Evolutionary conservation across 2,888 invertebrate species (phyloP).

Genomic region (Tipula helvola): DNA sequence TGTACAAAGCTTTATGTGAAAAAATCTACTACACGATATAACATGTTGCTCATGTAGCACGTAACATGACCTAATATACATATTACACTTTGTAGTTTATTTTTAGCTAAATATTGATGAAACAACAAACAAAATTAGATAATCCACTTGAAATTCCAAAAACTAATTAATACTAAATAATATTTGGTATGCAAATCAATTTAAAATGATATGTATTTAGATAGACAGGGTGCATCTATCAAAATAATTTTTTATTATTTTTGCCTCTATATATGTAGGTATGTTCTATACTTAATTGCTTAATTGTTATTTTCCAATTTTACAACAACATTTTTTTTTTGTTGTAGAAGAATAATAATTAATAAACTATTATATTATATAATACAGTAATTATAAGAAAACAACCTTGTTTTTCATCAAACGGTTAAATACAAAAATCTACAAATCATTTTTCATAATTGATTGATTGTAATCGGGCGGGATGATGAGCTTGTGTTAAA

Average conservation of each 20-base stretch:
- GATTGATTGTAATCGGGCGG: background rate
- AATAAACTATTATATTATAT: background rate
- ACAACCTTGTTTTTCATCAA: background rate
- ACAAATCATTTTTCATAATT: background rate
- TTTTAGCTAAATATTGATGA: background rate
- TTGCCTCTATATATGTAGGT: background rate
- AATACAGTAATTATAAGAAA: background rate
- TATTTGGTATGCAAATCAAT: background rate
- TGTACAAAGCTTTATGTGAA: too few relatives aligned
- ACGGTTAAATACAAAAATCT: background rate
- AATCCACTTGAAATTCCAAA: background rate
- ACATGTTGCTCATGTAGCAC: too few relatives aligned
- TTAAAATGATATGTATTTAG: background rate
- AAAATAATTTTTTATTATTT: background rate
- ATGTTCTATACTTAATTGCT: background rate
- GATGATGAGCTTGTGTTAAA: background rate
- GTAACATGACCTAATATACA: too few relatives aligned
- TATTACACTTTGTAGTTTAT: background rate
- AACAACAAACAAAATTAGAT: background rate
- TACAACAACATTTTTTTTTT: background rate
- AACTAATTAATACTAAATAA: background rate
- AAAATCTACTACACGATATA: too few relatives aligned
- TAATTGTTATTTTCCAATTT: background rate
- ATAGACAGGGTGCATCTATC: background rate
- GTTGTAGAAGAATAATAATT: background rate